Base-by-base conservation (phyloP, 1,140 invertebrate species). In the Pseudomyrmex gracilis region DNA sequence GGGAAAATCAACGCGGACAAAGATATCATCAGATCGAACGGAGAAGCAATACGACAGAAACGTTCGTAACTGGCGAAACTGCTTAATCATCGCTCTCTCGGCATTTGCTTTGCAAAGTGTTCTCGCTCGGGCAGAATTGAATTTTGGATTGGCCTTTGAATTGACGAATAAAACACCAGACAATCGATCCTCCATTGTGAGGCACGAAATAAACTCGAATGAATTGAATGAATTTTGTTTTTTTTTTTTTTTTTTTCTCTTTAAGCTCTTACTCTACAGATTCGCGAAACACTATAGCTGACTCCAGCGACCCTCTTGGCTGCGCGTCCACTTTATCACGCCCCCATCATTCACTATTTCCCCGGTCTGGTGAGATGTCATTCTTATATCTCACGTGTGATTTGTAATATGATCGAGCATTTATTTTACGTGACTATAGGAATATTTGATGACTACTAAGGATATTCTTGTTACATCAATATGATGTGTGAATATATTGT, bases 51-150 rank as follows among this genome's bases (percentile, higher is more conserved):
- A 55, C 5, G 34, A 77, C 49, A 77, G 24, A 22, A 67, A 67
- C 63, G 74, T 67, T 55, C 34, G 49, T 13, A 15, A 34, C 24
- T 47, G 24, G 17, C 13, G 61, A 64, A 53, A 55, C 61, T 77
- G 61, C 22, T 77, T 66, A 77, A 76, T 64, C 64, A 77, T 66
- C 17, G 17, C 34, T 67, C 13, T 67, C 13, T 77, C 61, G 15
- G n/a, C 24, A 45, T 77, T 77, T 77, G 63, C 17, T 68, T 55
- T 77, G 34, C 24, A 77, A 77, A 77, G 47, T 12, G 17, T 53
- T 13, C 60, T 47, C 45, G 12, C 24, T 53, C n/a, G 12, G 45
- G 2, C 17, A 8, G 55, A 66, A 76, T 66, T 76, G 24, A 66
- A 76, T 66, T 76, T 24, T 12, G 8, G 7, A 58, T 45, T 17